These are phyloP conservation scores for Lysandra bellargus DNA, from an alignment of 2,888 invertebrate genomes.

Conservation along the genomic window DNA sequence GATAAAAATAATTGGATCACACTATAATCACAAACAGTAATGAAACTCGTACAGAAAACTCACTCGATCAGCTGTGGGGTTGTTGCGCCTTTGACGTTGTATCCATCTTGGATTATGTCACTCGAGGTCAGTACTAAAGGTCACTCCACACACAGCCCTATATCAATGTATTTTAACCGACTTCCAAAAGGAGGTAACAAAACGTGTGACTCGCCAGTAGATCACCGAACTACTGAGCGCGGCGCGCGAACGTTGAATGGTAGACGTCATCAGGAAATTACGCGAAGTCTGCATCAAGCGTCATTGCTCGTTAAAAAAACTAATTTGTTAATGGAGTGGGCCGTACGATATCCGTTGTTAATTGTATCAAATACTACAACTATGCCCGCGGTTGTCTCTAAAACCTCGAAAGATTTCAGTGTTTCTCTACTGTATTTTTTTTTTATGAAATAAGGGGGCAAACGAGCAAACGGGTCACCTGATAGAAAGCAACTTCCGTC, in stretches of 20 bases:
- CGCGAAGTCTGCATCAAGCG: constrained; percentile 65
- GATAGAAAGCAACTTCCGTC: no score
- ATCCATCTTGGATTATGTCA: constrained; percentile 56
- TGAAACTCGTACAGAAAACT: constrained; percentile 62
- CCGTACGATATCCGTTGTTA: not conserved
- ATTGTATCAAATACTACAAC: not conserved
- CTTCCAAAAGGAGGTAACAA: constrained; percentile 44
- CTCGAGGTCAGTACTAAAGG: constrained; percentile 46
- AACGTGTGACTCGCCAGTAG: constrained; percentile 75
- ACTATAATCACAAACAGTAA: constrained; percentile 36
- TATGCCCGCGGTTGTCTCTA: not conserved
- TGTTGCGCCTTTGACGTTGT: constrained; percentile 56
- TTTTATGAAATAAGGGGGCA: no score
- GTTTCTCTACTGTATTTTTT: no score
- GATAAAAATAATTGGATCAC: no score
- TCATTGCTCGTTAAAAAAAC: constrained; percentile 54
- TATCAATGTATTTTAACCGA: not conserved
- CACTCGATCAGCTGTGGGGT: constrained; percentile 59
- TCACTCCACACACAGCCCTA: not conserved
- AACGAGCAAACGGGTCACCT: no score
- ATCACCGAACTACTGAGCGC: constrained; percentile 75
- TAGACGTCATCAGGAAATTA: constrained; percentile 77
- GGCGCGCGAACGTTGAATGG: constrained; percentile 69
- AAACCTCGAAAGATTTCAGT: not conserved
- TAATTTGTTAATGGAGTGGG: constrained; percentile 9